phyloP scores from a whole-genome alignment of 2,113 vertebrate species.

The Trogon surrucura region DNA sequence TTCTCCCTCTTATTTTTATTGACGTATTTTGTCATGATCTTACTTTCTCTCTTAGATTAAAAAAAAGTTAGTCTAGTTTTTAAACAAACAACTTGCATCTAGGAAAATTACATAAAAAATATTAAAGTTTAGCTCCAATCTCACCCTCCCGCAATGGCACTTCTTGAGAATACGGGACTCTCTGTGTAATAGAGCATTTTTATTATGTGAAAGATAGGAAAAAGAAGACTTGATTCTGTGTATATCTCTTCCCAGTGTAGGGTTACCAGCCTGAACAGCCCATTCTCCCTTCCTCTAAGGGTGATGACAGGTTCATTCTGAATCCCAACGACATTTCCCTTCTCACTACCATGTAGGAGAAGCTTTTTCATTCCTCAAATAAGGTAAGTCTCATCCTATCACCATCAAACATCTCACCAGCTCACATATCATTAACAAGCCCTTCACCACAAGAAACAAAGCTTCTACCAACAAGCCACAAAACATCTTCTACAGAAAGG shows the following conservation, averaged over 20 bases:
- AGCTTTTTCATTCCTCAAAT: not conserved
- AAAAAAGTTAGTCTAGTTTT: not conserved
- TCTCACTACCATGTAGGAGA: fast-evolving
- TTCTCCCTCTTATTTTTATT: not conserved
- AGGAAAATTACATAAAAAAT: not conserved
- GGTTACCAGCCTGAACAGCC: not conserved
- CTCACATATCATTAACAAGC: not conserved
- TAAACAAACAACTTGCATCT: not conserved
- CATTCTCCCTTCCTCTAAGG: not conserved
- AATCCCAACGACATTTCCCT: not conserved
- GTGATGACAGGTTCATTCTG: not conserved
- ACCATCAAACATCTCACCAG: not conserved
- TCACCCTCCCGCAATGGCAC: not conserved
- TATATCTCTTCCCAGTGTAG: not conserved
- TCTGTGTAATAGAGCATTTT: not conserved
- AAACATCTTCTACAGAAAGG: not conserved
- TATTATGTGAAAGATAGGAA: not conserved
- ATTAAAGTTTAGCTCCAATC: not conserved
- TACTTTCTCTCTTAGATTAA: not conserved
- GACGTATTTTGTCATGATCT: not conserved
- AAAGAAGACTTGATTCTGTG: not conserved
- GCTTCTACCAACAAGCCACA: not conserved
- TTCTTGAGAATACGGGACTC: not conserved
- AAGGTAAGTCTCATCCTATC: not conserved
- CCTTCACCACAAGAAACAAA: not conserved